These are phyloP conservation scores for Embiotoca jacksoni DNA, from an alignment of 2,113 vertebrate genomes.

Conservation along the genomic window DNA sequence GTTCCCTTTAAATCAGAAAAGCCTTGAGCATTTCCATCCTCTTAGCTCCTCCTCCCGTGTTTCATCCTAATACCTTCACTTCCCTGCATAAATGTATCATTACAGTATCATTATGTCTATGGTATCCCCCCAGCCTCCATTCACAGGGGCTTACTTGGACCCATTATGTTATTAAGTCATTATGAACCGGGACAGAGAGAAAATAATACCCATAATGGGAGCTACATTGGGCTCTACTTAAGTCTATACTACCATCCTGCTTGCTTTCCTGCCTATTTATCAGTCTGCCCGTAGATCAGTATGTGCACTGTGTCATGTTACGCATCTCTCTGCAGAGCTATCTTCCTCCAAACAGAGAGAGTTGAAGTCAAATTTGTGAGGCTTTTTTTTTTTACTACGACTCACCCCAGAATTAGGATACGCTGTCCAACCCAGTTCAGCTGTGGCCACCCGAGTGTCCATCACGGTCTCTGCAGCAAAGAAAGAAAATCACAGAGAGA, in stretches of 20 bases:
- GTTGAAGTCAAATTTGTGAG: slow-evolving; percentile 7
- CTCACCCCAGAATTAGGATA: slow-evolving; percentile 98
- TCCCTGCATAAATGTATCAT: slow-evolving; percentile 78
- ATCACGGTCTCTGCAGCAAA: slow-evolving; percentile 92
- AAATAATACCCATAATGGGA: slow-evolving; percentile 80
- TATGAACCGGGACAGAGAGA: slow-evolving; percentile 76
- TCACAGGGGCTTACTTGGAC: slow-evolving; percentile 75
- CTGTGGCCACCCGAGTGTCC: slow-evolving; percentile 98
- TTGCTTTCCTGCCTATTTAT: slow-evolving; percentile 61
- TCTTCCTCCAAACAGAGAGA: background rate
- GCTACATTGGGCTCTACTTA: slow-evolving; percentile 67
- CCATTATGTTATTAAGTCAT: slow-evolving; percentile 86
- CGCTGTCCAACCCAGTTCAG: slow-evolving; percentile 98
- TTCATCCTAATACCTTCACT: slow-evolving; percentile 75
- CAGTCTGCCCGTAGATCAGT: slow-evolving; percentile 40
- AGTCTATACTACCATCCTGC: slow-evolving; percentile 54
- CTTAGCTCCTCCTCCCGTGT: slow-evolving; percentile 65
- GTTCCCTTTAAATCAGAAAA: slow-evolving; percentile 57
- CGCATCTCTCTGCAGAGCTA: background rate
- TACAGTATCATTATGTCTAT: slow-evolving; percentile 74
- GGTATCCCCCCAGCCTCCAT: slow-evolving; percentile 70
- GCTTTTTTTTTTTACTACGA: slow-evolving; percentile 15
- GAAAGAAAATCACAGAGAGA: slow-evolving; percentile 71
- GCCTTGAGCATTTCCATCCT: slow-evolving; percentile 56
- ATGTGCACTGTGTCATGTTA: slow-evolving; percentile 24